Evolutionary conservation across 2,888 invertebrate species (phyloP), one percentile per base, ranked within the genome.

Genomic region (Trypoxylon attenuatum): DNA sequence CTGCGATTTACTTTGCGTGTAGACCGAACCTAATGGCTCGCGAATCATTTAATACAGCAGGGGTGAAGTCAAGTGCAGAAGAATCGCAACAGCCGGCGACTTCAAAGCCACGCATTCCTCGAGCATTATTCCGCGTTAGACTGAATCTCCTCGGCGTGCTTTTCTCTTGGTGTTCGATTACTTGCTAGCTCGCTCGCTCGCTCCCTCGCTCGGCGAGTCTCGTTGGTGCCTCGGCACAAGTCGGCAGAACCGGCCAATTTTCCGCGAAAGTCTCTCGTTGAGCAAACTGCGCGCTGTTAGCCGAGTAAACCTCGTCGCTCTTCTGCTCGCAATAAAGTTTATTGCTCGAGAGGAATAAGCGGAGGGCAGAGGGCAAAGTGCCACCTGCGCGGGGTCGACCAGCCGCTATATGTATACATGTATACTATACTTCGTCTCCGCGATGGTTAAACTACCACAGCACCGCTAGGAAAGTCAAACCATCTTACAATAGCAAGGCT

Each of bases 391-490:
- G 33, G 8, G 10, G 13, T 33, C 33, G 8, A 10, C 8, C 4
- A 33, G 33, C n/a, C 33, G 13, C n/a, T 10, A 33, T 33, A 10
- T 71, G 74, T 70, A 65, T 58, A 68, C 67, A 64, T 56, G 57
- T 76, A 50, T 73, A 54, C 71, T 70, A 71, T 72, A 75, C 79
- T 79, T 73, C n/a, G n/a, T n/a, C n/a, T n/a, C n/a, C 71, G 71
- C 69, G 71, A 5, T 10, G 5, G 5, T 10, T 10, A 10, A 5
- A 10, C 27, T 10, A 6, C 10, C 27, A 5, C 5, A 5, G 27
- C 27, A n/a, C n/a, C n/a, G n/a, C n/a, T n/a, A n/a, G n/a, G n/a
- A n/a, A n/a, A n/a, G n/a, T n/a, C n/a, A n/a, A n/a, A n/a, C n/a
- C n/a, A n/a, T n/a, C 27, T 27, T 71, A n/a, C n/a, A n/a, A n/a